These are phyloP conservation scores for Chloroceryle inda DNA, from an alignment of 2,797 vertebrate genomes.

Conservation along the genomic window DNA sequence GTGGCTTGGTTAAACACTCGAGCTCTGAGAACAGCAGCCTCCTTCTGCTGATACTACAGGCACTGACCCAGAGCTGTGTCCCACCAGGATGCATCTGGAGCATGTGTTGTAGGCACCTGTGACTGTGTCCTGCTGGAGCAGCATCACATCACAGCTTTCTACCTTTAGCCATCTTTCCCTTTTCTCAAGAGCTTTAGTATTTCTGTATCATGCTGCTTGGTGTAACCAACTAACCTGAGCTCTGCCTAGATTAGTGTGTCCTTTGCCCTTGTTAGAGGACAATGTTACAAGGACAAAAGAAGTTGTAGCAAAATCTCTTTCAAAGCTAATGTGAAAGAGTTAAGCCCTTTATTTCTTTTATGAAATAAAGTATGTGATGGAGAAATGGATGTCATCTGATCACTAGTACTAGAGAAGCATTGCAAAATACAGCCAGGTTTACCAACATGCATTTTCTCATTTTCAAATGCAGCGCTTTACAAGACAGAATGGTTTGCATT, in stretches of 20 bases:
- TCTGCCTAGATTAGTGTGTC: neutral
- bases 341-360: neutral
- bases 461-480: neutral
- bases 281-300: neutral
- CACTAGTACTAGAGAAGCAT: neutral
- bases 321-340: neutral
- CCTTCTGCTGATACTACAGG: neutral
- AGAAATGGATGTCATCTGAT: neutral
- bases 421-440: neutral
- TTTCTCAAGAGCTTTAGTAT: neutral
- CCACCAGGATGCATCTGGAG: accelerated
- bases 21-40: neutral
- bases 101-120: neutral
- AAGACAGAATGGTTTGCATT: neutral
- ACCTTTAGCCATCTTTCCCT: neutral
- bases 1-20: neutral
- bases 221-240: neutral
- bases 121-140: neutral
- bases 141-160: neutral
- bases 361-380: neutral
- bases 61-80: neutral
- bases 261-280: neutral
- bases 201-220: neutral
- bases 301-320: neutral
- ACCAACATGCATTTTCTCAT: neutral